Base-by-base conservation (phyloP, 2,113 vertebrate genomes). In the Baryphthengus martii region DNA sequence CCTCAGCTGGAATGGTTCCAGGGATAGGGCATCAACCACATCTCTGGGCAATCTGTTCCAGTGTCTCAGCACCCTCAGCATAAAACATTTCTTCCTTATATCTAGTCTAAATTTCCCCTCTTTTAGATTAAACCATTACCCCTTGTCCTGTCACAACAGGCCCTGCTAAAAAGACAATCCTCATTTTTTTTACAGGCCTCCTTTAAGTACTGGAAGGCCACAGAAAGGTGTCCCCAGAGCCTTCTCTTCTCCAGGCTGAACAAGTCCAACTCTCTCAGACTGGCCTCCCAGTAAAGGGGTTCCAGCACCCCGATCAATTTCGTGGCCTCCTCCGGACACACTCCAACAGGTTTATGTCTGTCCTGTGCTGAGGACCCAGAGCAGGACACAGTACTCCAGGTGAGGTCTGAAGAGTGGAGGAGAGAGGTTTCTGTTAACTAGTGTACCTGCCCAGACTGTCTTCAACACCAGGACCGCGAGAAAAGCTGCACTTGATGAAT, bases 401-500 rank as follows among this genome's bases (percentile, higher is more conserved):
- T n/a, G 29, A 56, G 55, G 19, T 56, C 55, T 56, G 31, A 55
- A 56, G 55, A 56, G 17, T 31, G 26, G 53, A 56, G 31, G 7
- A n/a, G 55, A 21, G 31, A 7, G 17, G 55, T 56, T 71, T 35
- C 40, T 39, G 63, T 53, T 28, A 29, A 52, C 50, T 13, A 16
- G 16, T 1, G 1, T 17, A 33, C 0, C 1, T 29, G 11, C 50
- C 17, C n/a, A 76, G 29, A 62, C 10, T 3, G 5, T 8, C 42
- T 52, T 15, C 19, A 33, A 62, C 28, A 56, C 3, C 67, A 71
- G 72, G 16, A 35, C 59, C 0, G 1, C 83, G 76, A 77, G 86
- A 93, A 90, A 86, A 47, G 39, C 61, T 58, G 71, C 89, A 74
- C 50, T 21, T 62, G 42, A 73, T 33, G 28, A 63, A 84, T 14